A percentile compares a stretch with the other conserved stretches of the same genome.
phyloP scores from a whole-genome alignment of 1,140 invertebrate species.

The Portunus trituberculatus region DNA sequence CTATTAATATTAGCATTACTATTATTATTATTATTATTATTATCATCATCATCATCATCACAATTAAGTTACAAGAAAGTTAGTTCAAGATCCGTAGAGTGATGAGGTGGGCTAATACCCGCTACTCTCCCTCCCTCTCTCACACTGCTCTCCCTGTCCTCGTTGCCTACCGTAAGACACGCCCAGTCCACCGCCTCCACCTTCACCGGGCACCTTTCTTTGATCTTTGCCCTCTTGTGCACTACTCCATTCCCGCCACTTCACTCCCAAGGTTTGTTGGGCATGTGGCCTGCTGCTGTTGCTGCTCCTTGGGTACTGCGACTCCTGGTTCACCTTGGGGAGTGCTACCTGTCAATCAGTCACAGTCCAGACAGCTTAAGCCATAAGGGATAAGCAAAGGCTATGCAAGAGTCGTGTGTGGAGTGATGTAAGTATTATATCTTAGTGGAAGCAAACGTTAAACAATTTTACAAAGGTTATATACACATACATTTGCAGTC shows the following conservation, averaged over 20 bases:
- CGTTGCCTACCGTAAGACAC: background rate
- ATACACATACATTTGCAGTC: too few species aligned
- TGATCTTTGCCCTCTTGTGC: background rate
- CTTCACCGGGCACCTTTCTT: background rate
- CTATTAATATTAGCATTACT: too few species aligned
- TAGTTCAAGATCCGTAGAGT: background rate
- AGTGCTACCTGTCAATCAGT: background rate
- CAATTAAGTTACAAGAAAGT: background rate
- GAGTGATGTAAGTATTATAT: background rate
- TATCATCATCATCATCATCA: too few species aligned
- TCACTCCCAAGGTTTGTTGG: background rate
- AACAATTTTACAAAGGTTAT: too few species aligned
- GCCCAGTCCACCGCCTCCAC: background rate
- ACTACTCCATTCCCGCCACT: background rate
- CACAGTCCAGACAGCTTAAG: background rate
- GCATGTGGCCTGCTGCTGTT: background rate
- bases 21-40: too few species aligned
- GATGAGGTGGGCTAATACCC: background rate
- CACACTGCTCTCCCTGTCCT: background rate
- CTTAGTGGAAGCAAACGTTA: background rate
- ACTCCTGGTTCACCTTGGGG: background rate
- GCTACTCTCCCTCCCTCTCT: background rate
- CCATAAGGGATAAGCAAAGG: background rate
- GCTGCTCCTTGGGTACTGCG: background rate
- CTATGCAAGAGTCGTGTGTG: background rate